Evolutionary conservation across 2,113 vertebrate species (phyloP), one percentile per base, ranked within the genome.

Genomic region (Stegostoma tigrinum): DNA sequence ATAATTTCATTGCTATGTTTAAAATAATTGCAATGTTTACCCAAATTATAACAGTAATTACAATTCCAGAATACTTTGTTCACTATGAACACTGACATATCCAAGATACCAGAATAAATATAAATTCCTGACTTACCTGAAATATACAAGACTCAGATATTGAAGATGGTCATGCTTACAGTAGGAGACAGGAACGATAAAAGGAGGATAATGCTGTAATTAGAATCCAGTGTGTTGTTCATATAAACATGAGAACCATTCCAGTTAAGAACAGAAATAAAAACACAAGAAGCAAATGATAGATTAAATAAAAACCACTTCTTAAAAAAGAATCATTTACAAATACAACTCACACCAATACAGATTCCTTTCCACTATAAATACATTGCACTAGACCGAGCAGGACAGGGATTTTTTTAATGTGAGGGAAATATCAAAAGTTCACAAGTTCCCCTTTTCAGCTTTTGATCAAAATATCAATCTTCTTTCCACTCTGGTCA

Each of bases 401-500:
- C 23, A 48, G 19, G 3, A 12, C 27, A 90, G 27, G 27, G 30
- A 14, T n/a, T 55, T 27, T 61, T 17, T 34, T 61, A 19, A 38
- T 30, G 27, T 64, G 30, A 64, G 87, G 5, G 12, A 55, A 64
- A 15, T 64, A 61, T n/a, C 14, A 91, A 61, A 87, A 61, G 52
- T 27, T 34, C 55, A 83, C 38, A 64, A 34, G 52, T 91, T 91
- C 23, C 23, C 24, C 55, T 89, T 89, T 89, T 10, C 48, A 89
- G 23, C 14, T 52, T 64, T 64, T 61, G 52, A 2, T 98, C 97
- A 98, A 93, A 98, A 97, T 96, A 96, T 89, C 52, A 99, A 97
- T 96, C 98, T 97, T 95, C 96, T 52, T 94, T 98, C 98, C 85
- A 95, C 96, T 86, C 94, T 96, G 52, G 96, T 85, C 96, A 98